phyloP scores from a whole-genome alignment of 2,888 invertebrate genomes.

The Ferdinandea cuprea region DNA sequence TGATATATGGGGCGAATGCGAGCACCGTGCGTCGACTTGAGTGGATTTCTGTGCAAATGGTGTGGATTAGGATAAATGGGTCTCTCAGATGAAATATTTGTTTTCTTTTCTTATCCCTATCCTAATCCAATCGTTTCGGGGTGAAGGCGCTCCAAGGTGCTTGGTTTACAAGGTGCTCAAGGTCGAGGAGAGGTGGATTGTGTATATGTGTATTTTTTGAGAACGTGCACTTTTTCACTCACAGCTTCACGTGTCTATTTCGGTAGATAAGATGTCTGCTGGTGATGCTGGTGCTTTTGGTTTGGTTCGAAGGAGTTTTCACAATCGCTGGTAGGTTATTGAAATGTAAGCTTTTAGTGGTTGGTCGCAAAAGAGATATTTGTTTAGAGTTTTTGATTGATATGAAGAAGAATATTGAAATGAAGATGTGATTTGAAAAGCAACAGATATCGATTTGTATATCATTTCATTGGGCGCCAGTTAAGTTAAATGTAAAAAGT shows the following conservation, averaged over 20 bases:
- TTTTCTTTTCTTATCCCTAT: slow-evolving; percentile 35
- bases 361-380: no score
- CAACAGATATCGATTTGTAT: no score
- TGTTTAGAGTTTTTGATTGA: no score
- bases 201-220: no score
- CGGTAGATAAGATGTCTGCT: slow-evolving; percentile 1
- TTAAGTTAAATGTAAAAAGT: no score
- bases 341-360: no score
- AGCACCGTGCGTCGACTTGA: slow-evolving; percentile 29
- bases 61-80: slow-evolving; percentile 50
- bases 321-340: not conserved
- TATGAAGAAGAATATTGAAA: no score
- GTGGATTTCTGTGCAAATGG: slow-evolving; percentile 57
- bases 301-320: slow-evolving; percentile 23
- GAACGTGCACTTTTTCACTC: no score
- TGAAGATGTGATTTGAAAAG: no score
- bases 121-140: slow-evolving; percentile 36
- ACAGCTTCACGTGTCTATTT: slow-evolving; percentile 6
- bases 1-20: slow-evolving; percentile 12
- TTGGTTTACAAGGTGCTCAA: slow-evolving; percentile 13
- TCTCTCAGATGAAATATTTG: slow-evolving; percentile 45
- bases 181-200: not conserved
- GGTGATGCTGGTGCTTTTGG: slow-evolving; percentile 11
- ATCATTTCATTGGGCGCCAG: no score
- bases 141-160: not conserved